Evolutionary conservation across 2,888 invertebrate species (phyloP), one percentile per base, ranked within the genome.

Genomic region (Crossocerus cetratus): DNA sequence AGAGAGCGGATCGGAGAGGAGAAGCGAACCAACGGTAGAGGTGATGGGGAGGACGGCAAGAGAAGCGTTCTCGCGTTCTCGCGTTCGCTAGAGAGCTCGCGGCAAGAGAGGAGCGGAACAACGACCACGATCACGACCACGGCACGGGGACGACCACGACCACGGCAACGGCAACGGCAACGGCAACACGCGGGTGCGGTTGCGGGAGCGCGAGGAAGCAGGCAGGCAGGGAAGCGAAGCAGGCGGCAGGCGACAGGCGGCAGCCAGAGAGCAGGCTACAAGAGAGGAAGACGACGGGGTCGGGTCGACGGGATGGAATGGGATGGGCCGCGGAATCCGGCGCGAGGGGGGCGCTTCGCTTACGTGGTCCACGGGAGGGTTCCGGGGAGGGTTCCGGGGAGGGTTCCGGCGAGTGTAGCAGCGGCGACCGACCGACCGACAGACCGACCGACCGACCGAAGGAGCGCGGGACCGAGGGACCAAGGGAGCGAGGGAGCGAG

Each of bases 1-100:
- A 87, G 90, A 90, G 55, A 42, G 55, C 22, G 32, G 69, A 66
- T 63, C 59, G 61, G 72, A 56, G 71, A 44, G 32, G 67, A 64
- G 65, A 72, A 67, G 32, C 11, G 67, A 18, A 18, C 2, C 64
- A 44, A 14, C 2, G 18, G 11, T n/a, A n/a, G 45, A 45, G 13
- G 61, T 14, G 45, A 49, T 43, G 22, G 61, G 45, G 44, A 55
- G n/a, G 44, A n/a, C 23, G 21, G 20, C 5, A 49, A 13, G 22
- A 32, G 22, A 21, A 45, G 58, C 42, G 71, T 16, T 32, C 62
- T 54, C 57, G 58, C 42, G 71, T 16, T 32, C 62, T 54, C 57
- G 59, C 42, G 53, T 16, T 54, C 55, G 49, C 21, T 22, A 32
- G 8, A 32, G 32, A 8, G 32, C 8, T 8, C 11, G 32, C 5